Conservation (phyloP, 1,140 invertebrate species). For the Agrypnia vestita region DNA sequence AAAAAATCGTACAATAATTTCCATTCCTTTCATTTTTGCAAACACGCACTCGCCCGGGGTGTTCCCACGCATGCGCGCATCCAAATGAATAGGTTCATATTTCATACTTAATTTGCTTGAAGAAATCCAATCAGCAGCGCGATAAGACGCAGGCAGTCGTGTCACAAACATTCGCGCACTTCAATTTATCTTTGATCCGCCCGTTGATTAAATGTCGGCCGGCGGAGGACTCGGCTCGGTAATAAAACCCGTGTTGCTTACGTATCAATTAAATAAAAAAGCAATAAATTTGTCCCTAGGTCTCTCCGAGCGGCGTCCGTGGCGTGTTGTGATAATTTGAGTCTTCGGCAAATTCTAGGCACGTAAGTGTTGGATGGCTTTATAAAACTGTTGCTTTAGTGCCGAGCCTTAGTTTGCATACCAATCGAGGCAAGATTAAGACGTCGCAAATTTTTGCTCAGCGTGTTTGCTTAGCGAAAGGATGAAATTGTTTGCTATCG, state of each 20-base stretch:
- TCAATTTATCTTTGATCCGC: neutral
- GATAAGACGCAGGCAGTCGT: neutral
- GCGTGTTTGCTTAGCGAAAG: neutral
- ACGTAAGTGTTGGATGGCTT: conserved; percentile 37
- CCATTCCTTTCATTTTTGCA: conserved; percentile 13
- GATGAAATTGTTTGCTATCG: too few relatives aligned
- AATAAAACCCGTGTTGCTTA: neutral
- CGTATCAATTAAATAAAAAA: conserved; percentile 20
- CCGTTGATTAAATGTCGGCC: neutral
- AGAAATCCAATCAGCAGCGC: conserved; percentile 18
- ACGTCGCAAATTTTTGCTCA: conserved; percentile 19
- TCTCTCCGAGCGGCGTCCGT: neutral
- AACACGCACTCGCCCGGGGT: conserved; percentile 5
- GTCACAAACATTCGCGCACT: neutral
- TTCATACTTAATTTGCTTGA: conserved; percentile 25
- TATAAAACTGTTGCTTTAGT: conserved; percentile 41
- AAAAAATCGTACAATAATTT: conserved; percentile 29
- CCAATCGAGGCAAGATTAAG: conserved; percentile 32
- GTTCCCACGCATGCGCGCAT: conserved; percentile 36
- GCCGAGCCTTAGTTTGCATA: conserved; percentile 27
- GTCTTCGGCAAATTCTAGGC: conserved; percentile 6
- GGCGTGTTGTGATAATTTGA: conserved; percentile 25
- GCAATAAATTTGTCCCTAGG: conserved; percentile 23
- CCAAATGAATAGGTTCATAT: conserved; percentile 30
- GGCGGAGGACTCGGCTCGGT: neutral